phyloP scores from a whole-genome alignment of 2,113 vertebrate species.

The Zapus hudsonius region DNA sequence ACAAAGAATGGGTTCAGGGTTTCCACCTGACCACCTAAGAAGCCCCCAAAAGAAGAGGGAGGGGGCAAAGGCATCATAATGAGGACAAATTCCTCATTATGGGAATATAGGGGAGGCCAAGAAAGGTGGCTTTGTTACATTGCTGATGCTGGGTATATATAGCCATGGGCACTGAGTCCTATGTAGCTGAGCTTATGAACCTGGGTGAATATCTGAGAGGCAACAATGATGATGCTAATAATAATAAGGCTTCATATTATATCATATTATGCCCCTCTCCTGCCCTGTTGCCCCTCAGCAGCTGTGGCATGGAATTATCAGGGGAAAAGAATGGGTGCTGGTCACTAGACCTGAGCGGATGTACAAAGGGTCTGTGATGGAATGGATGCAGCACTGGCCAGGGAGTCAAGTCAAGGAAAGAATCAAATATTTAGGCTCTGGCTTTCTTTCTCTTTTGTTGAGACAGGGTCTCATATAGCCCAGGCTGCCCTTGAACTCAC shows the following conservation, averaged over 20 bases:
- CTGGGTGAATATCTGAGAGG: neutral
- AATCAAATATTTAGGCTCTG: neutral
- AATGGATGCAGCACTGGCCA: neutral
- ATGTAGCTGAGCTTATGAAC: neutral
- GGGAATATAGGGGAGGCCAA: too few relatives aligned
- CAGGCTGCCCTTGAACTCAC: neutral
- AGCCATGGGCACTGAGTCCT: neutral
- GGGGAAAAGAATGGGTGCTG: neutral
- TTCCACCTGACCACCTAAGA: neutral
- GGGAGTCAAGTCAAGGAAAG: neutral
- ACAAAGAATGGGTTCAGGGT: slow-evolving; percentile 34
- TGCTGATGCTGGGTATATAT: neutral
- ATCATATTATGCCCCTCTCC: neutral
- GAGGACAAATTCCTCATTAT: neutral
- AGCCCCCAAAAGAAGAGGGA: neutral
- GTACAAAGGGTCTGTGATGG: neutral
- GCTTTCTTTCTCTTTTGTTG: too few relatives aligned
- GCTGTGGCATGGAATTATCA: neutral
- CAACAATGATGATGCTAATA: too few relatives aligned
- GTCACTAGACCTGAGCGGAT: neutral
- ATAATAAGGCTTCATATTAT: neutral
- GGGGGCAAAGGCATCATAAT: neutral
- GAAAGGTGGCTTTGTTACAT: neutral
- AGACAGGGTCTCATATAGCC: neutral
- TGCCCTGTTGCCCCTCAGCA: neutral